A percentile compares a stretch with the other conserved stretches of the same genome.
These are phyloP conservation scores for Ciona savignyi DNA, from an alignment of 23 tunicate genomes.

Conservation along the genomic window DNA sequence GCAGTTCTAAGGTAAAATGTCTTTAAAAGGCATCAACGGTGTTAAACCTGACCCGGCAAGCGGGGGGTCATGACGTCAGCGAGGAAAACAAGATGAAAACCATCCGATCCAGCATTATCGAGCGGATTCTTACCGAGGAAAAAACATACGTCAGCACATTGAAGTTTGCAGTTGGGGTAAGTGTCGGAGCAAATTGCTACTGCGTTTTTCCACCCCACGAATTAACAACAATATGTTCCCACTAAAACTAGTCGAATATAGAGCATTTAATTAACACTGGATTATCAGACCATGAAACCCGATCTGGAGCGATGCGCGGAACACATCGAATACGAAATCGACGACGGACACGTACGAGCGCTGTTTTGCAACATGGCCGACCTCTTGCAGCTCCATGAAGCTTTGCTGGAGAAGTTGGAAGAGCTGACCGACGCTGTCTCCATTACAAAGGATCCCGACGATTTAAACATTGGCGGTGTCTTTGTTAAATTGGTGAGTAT, in stretches of 20 bases:
- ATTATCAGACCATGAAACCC: conserved; percentile 43
- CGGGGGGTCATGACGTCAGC: too few relatives aligned
- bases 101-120: conserved; percentile 36
- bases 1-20: background rate
- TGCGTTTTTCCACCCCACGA: too few relatives aligned
- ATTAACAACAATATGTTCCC: too few relatives aligned
- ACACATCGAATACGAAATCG: conserved; percentile 74
- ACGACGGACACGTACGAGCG: conserved; percentile 83
- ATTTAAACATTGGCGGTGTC: conserved; percentile 20
- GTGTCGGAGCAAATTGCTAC: too few relatives aligned
- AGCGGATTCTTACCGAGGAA: conserved; percentile 35
- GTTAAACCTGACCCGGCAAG: background rate
- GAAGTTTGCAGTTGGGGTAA: conserved; percentile 42
- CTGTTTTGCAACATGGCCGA: conserved; percentile 58
- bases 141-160: conserved; percentile 29
- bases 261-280: background rate
- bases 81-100: background rate
- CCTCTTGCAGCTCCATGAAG: conserved; percentile 20
- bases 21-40: background rate
- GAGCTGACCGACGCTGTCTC: background rate
- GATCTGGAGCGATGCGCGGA: conserved; percentile 52
- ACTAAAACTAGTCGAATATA: background rate
- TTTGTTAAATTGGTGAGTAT: conserved; percentile 30
- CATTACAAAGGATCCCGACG: background rate
- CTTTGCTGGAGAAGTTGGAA: conserved; percentile 13